Evolutionary conservation across 2,113 vertebrate genomes (phyloP), one percentile per base, ranked within the genome.

Genomic region (Microcebus murinus): DNA sequence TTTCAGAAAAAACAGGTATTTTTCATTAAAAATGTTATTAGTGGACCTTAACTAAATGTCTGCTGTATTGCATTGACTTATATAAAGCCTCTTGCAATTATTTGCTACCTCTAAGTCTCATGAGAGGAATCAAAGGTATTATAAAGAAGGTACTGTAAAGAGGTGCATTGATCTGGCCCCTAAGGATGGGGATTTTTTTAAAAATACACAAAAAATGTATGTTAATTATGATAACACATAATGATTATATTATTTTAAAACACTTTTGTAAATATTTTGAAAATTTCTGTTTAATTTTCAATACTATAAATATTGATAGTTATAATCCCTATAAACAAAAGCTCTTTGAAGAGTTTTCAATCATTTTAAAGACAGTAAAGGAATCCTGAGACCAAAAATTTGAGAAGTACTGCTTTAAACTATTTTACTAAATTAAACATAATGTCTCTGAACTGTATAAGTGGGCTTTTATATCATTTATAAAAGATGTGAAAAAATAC

Each of bases 221-320:
- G 48, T 57, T 65, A 87, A 14, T 80, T 68, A 83, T 42, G 36
- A 48, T 70, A 36, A 67, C 1, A 65, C 5, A 15, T 23, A 87
- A 86, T 29, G 52, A 61, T 0, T 25, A 59, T 34, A 93, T 61
- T 86, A 85, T 76, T 85, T 52, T n/a, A 57, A 95, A 65, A 50
- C 27, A 91, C 81, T 42, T 65, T 65, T 45, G n/a, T 39, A 92
- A 57, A 57, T 87, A 90, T 55, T 93, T 90, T 71, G 5, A 76
- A 85, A 89, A 96, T n/a, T 76, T 82, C 45, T 95, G 52, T 81
- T 84, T 77, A 88, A 77, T 91, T 93, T 86, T n/a, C 5, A 88
- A 39, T 68, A 79, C 13, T 61, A 68, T 17, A 95, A 95, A 92
- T 70, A 55, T 1, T 76, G 59, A 74, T n/a, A 55, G 59, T 42